Conservation (phyloP, 30 jellyfish, hydroid and myxozoan genomes). For the Pelagia noctiluca region DNA sequence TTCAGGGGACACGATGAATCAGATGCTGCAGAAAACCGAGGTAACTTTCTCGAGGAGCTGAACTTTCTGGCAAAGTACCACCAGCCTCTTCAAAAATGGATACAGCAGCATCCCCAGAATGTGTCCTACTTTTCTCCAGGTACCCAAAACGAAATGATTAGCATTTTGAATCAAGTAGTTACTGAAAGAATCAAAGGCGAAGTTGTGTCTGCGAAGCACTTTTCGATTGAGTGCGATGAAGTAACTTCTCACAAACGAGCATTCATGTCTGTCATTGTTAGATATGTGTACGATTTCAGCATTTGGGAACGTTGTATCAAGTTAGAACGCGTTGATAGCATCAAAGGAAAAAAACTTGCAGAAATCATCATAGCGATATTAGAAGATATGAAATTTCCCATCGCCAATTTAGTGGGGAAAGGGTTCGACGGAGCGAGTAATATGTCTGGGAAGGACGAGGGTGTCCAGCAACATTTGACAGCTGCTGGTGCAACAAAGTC, state of each 20-base stretch:
- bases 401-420: slow-evolving; percentile 22
- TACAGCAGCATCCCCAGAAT: slow-evolving; percentile 66
- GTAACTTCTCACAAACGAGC: slow-evolving; percentile 58
- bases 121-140: too few relatives aligned
- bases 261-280: slow-evolving; percentile 31
- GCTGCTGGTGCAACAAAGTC: slow-evolving; percentile 38
- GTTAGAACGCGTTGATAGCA: slow-evolving; percentile 31
- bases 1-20: slow-evolving; percentile 57
- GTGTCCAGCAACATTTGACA: slow-evolving; percentile 55
- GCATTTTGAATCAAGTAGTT: slow-evolving; percentile 29
- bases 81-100: slow-evolving; percentile 52
- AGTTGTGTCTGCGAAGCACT: slow-evolving; percentile 32
- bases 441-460: slow-evolving; percentile 52
- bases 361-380: slow-evolving; percentile 28
- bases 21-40: slow-evolving; percentile 9
- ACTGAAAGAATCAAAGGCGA: slow-evolving; percentile 25
- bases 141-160: slow-evolving; percentile 63
- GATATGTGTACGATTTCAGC: slow-evolving; percentile 27
- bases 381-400: slow-evolving; percentile 15
- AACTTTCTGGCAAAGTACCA: slow-evolving; percentile 58
- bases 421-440: too few relatives aligned
- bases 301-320: slow-evolving; percentile 44
- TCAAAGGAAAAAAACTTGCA: slow-evolving; percentile 46
- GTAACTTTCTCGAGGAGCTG: slow-evolving; percentile 63
- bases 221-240: slow-evolving; percentile 43